Evolutionary conservation across 2,888 invertebrate species (phyloP).

Genomic region (Odontomyia ornata): DNA sequence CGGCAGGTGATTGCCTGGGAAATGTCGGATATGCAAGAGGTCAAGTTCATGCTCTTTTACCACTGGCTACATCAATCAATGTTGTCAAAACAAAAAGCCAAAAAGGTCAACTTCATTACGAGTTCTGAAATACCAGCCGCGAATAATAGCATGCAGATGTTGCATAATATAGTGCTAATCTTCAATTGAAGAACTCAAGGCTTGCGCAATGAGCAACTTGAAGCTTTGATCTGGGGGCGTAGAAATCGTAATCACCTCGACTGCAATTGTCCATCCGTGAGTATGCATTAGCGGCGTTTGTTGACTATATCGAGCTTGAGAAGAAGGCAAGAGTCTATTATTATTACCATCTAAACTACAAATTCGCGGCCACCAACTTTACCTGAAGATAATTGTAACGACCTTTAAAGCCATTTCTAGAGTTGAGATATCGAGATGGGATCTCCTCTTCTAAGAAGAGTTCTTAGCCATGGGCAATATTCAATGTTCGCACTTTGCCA

Average conservation of each 20-base stretch:
- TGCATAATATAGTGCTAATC: neutral
- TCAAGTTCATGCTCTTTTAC: neutral
- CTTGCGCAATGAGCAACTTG: neutral
- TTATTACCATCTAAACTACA: neutral
- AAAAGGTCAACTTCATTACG: conserved; percentile 30
- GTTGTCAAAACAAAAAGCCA: neutral
- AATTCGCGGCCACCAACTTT: too few relatives aligned
- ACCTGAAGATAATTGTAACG: too few relatives aligned
- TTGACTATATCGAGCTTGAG: too few relatives aligned
- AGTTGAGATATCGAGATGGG: too few relatives aligned
- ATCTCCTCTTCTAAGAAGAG: too few relatives aligned
- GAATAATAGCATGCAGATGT: neutral
- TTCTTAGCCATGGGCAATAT: too few relatives aligned
- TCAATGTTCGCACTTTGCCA: too few relatives aligned
- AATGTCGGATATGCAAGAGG: neutral
- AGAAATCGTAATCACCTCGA: too few relatives aligned
- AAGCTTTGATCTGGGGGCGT: neutral
- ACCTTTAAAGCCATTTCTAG: too few relatives aligned
- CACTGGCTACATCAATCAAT: neutral
- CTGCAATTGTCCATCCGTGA: too few relatives aligned
- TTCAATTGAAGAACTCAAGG: neutral
- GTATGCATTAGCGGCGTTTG: too few relatives aligned
- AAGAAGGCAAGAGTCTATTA: neutral
- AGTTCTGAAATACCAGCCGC: neutral
- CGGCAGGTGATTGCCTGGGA: neutral